Base-by-base conservation (phyloP, 2,797 vertebrate species). In the Oreochromis mossambicus region DNA sequence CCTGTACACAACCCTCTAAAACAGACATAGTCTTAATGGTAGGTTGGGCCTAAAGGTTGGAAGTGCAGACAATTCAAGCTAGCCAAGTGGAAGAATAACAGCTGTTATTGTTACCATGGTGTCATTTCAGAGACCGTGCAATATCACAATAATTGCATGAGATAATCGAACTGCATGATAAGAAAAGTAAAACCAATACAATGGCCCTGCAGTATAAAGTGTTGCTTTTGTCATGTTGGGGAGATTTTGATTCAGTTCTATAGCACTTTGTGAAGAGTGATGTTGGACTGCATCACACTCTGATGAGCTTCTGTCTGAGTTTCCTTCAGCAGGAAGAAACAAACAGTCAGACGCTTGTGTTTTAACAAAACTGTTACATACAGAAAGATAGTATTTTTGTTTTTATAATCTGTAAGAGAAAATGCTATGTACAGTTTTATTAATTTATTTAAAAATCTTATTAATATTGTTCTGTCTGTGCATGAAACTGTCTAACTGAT, bases 21-120 rank as follows among this genome's bases (percentile, higher is more conserved):
- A 96, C 95, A 95, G 86, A 97, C 95, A 96, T 93, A 95, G 90
- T 95, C 91, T 92, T 91, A 93, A 95, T 96, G 97, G 97, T 97
- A 97, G 96, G 96, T 97, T 96, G 96, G 96, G 96, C 95, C 96
- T 95, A 95, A 95, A 94, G 96, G 96, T 96, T 94, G 87, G 95
- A 96, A 94, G 96, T 96, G 95, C 95, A 85, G 54, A 66, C 14
- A 2, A 83, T 78, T 85, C 81, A 86, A 87, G 80, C 82, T 55
- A 41, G 66, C 17, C 75, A 68, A 81, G 61, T 78, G 63, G 63
- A 26, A 55, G 21, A 76, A 70, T 96, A 93, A 92, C 58, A 95
- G 96, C 95, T 94, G 54, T 5, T 96, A 92, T 80, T 68, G 5
- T 77, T 77, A 66, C 80, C 66, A 17, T 46, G 55, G 54, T 83